These are phyloP conservation scores for Leptoteleia sp. DNA, from an alignment of 1,140 invertebrate species.

Conservation along the genomic window DNA sequence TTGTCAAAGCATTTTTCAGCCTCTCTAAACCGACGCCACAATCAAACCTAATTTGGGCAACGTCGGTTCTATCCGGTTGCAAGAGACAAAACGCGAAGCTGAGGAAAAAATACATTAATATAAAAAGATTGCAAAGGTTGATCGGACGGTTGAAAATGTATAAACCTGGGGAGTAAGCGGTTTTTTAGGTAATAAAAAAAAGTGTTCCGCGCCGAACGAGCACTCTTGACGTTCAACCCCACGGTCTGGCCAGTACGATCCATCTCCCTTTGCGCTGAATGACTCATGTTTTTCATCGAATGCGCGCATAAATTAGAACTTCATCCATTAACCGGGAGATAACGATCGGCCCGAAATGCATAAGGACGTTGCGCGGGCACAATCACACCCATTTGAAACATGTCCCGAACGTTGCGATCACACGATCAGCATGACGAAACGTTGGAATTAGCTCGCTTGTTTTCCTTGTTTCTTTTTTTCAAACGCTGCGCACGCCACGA, in stretches of 20 bases:
- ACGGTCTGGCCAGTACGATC: slow-evolving; percentile 67
- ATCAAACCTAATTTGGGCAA: too few relatives aligned
- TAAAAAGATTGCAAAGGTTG: too few relatives aligned
- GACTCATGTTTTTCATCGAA: slow-evolving; percentile 61
- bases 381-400: slow-evolving; percentile 22
- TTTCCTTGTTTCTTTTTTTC: slow-evolving; percentile 55
- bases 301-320: slow-evolving; percentile 56
- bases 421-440: slow-evolving; percentile 60
- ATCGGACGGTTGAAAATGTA: background rate
- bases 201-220: background rate
- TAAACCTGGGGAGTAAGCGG: background rate
- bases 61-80: too few relatives aligned
- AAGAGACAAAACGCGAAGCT: background rate
- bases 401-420: slow-evolving; percentile 32
- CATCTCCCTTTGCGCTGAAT: slow-evolving; percentile 62
- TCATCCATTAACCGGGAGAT: slow-evolving; percentile 30
- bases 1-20: too few relatives aligned
- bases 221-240: slow-evolving; percentile 11
- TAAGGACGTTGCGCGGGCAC: too few relatives aligned
- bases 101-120: too few relatives aligned
- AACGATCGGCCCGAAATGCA: slow-evolving; percentile 11
- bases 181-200: slow-evolving; percentile 26
- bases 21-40: too few relatives aligned
- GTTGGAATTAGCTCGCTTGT: slow-evolving; percentile 63
- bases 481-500: slow-evolving; percentile 56